Conservation (phyloP, 2,797 vertebrate genomes). For the Chelonia mydas region DNA sequence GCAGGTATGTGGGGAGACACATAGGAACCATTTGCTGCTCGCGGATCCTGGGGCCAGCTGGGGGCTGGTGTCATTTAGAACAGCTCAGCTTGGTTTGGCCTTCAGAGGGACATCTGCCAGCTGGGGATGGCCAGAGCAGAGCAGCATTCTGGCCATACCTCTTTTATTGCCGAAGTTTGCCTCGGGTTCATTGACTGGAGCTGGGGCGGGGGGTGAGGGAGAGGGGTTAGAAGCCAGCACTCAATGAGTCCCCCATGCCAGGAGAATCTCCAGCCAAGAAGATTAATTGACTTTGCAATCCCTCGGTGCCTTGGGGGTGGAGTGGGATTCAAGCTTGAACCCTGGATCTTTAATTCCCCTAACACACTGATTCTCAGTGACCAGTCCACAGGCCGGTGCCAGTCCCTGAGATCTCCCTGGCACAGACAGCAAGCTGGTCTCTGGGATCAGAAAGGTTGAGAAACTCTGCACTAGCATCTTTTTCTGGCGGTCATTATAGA, state of each 20-base stretch:
- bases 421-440: background rate
- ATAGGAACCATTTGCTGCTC: background rate
- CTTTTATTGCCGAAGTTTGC: background rate
- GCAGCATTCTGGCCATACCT: background rate
- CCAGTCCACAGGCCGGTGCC: background rate
- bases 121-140: background rate
- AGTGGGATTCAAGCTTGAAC: background rate
- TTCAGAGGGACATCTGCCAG: background rate
- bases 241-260: background rate
- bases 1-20: background rate
- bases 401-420: background rate
- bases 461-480: background rate
- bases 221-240: background rate
- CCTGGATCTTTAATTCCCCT: background rate
- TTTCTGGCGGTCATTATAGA: constrained; percentile 9
- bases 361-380: background rate
- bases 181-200: background rate
- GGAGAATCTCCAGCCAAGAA: background rate
- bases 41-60: background rate
- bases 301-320: background rate
- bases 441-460: background rate
- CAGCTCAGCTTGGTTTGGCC: background rate
- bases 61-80: background rate
- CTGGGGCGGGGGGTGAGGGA: too few species aligned
- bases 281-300: background rate